Evolutionary conservation across 2,113 vertebrate genomes (phyloP), one percentile per base, ranked within the genome.

Genomic region (Sceloporus undulatus): DNA sequence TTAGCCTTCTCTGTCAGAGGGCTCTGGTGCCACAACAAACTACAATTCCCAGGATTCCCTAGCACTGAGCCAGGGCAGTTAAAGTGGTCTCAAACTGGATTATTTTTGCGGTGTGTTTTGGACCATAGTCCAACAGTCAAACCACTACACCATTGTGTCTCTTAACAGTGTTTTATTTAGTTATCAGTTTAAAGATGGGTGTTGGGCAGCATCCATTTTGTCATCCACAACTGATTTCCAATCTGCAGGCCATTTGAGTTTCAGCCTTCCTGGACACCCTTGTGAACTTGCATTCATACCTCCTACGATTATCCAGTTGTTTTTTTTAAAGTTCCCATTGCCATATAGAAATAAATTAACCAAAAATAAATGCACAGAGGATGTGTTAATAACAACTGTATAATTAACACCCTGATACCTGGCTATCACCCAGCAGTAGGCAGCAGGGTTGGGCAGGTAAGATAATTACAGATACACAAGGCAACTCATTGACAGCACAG

Each of bases 321-420:
- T 25, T 70, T 18, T 29, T 70, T 70, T 9, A 5, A 66, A 27
- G 9, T 29, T 29, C 68, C 29, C 68, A 71, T 29, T 9, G 5
- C 25, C 25, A 9, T 29, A 71, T 29, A 71, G 25, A 71, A 71
- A 23, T 11, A 27, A 29, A 11, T 29, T 27, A 29, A 29, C 27
- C 23, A 68, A 71, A 29, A 29, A 71, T 10, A 23, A 71, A 27
- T 10, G n/a, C 14, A 18, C 34, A 54, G 14, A 40, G 25, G 4
- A 1, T 54, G 21, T 42, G 27, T 42, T 75, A 48, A 81, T 23
- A 73, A n/a, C 54, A 9, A 71, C 52, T 62, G 48, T 87, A 40
- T 80, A 87, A 87, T 87, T 82, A 87, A 48, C 79, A 82, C 54
- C 74, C 71, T 56, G 86, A 75, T 82, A 87, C 86, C 56, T 87